These are phyloP conservation scores for Yponomeuta plumbellus DNA, from an alignment of 2,888 invertebrate genomes.

Conservation along the genomic window DNA sequence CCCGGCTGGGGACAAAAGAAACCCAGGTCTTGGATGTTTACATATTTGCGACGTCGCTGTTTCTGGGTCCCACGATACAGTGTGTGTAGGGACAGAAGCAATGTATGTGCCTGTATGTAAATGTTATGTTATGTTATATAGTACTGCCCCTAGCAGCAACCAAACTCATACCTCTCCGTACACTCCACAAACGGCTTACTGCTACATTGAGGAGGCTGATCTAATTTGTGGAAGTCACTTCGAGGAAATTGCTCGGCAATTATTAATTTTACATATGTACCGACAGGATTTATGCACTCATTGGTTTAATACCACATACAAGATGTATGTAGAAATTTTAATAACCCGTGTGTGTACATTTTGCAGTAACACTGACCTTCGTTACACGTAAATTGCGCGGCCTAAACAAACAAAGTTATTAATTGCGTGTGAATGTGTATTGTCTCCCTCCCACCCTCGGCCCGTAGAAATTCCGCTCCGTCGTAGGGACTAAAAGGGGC, in stretches of 20 bases:
- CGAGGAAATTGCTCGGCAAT: background rate
- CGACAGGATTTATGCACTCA: too few relatives aligned
- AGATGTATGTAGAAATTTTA: conserved; percentile 9
- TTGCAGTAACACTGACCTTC: conserved; percentile 8
- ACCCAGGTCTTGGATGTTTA: too few relatives aligned
- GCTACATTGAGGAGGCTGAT: background rate
- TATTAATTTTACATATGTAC: background rate
- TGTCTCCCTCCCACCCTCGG: conserved; percentile 8
- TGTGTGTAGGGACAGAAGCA: too few relatives aligned
- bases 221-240: background rate
- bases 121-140: too few relatives aligned
- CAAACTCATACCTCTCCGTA: too few relatives aligned
- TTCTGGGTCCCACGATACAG: too few relatives aligned
- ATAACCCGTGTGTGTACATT: conserved; percentile 9
- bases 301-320: background rate
- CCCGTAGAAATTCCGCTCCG: background rate
- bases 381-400: conserved; percentile 37
- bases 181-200: too few relatives aligned
- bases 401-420: conserved; percentile 65
- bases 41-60: too few relatives aligned
- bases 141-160: too few relatives aligned
- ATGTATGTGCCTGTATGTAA: too few relatives aligned
- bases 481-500: background rate
- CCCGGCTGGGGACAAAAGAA: too few relatives aligned
- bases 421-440: conserved; percentile 32